These are phyloP conservation scores for Stramonita haemastoma DNA, from an alignment of 2,888 invertebrate species.

Conservation along the genomic window DNA sequence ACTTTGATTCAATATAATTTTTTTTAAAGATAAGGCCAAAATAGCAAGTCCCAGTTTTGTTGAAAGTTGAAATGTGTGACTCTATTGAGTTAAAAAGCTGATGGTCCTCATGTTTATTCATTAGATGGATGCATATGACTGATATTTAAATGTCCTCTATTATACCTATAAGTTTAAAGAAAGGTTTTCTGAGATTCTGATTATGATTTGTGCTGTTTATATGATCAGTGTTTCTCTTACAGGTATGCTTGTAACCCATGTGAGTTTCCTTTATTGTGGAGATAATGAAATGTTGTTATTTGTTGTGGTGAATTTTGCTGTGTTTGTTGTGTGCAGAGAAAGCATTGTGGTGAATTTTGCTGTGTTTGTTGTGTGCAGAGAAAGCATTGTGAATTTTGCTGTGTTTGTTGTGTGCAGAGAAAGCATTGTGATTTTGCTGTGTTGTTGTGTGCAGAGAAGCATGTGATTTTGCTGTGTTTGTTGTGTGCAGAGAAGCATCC, in stretches of 20 bases:
- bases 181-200: too few species aligned
- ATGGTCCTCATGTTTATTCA: too few species aligned
- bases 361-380: constrained; percentile 75
- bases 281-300: neutral
- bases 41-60: too few species aligned
- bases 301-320: neutral
- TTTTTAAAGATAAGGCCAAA: too few species aligned
- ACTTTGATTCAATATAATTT: too few species aligned
- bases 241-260: neutral
- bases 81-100: too few species aligned
- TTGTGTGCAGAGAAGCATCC: constrained; percentile 85
- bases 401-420: constrained; percentile 75
- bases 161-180: too few species aligned
- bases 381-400: constrained; percentile 79
- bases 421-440: constrained; percentile 79
- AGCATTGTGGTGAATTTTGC: constrained; percentile 73
- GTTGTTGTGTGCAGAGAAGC: constrained; percentile 80
- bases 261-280: neutral
- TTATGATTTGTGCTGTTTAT: too few species aligned
- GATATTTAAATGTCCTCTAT: too few species aligned
- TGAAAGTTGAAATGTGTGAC: too few species aligned
- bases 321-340: constrained; percentile 79
- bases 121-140: too few species aligned
- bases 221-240: too few species aligned
- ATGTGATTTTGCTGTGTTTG: neutral